Evolutionary conservation across 2,113 vertebrate genomes (phyloP), one percentile per base, ranked within the genome.

Genomic region (Lasiurus borealis): DNA sequence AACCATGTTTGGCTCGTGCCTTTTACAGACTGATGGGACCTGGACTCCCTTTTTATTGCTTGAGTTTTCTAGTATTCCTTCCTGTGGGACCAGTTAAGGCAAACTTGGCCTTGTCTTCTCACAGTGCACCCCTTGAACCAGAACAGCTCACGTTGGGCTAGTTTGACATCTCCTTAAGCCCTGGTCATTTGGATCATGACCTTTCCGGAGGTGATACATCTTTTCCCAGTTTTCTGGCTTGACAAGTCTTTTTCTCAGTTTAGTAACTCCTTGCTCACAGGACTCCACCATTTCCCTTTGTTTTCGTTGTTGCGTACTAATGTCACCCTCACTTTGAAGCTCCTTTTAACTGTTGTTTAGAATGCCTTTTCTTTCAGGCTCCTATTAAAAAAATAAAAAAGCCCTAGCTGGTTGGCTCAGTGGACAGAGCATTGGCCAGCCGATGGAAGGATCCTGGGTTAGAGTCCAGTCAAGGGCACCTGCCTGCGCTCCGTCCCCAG

Each of bases 191-290:
- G 44, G n/a, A 36, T 57, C 25, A 52, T 92, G 36, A 21, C 68
- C 40, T 90, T 66, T 93, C 40, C 83, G 11, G 75, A n/a, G 52
- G 82, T 59, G 9, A 27, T 3, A 16, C n/a, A 3, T 80, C 27
- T 93, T 94, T 78, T 66, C 80, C 50, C 29, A 40, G 23, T 86
- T 91, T 91, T 91, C 66, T 36, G 4, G 18, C 34, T 29, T 72
- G 34, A 75, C 27, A 23, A 25, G 3, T 18, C 34, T 88, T 92
- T 87, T 82, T 88, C 94, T 82, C 48, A 54, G 0, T 19, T 29
- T n/a, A 31, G 12, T 69, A 40, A 82, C 71, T 91, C 21, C 21
- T 85, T 88, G 34, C 44, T 59, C 46, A 18, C 21, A 27, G 18
- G 40, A 54, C n/a, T 27, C 73, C 9, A 21, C 19, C 31, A 18